Evolutionary conservation across 2,113 vertebrate species (phyloP).

Genomic region (Oncorhynchus clarkii): DNA sequence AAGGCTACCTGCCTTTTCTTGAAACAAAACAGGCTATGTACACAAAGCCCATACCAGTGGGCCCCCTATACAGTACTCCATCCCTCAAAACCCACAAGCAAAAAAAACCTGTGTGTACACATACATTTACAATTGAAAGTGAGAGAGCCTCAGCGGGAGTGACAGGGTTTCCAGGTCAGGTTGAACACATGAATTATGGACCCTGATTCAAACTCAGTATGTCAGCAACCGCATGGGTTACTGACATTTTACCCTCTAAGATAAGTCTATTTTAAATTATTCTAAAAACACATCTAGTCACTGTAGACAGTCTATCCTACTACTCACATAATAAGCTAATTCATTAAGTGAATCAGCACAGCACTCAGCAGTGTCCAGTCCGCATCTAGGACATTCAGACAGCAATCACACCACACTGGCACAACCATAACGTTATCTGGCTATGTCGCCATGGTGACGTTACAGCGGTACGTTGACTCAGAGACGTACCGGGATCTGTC

Average conservation of each 20-base stretch:
- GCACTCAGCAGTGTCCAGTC: not conserved
- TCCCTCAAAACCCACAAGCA: not conserved
- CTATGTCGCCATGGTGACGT: conserved; percentile 37
- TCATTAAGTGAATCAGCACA: conserved; percentile 35
- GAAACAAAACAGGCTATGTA: no score
- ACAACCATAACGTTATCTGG: conserved; percentile 1
- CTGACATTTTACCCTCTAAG: conserved; percentile 1
- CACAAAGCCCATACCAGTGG: no score
- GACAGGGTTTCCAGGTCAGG: conserved; percentile 14
- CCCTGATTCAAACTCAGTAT: not conserved
- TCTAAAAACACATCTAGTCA: no score
- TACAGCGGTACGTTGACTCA: conserved; percentile 20
- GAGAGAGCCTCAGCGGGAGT: not conserved
- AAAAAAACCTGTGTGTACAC: not conserved
- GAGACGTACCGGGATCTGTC: conserved; percentile 85
- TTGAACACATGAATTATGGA: conserved; percentile 37
- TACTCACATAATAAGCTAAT: conserved; percentile 19
- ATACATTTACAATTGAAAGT: not conserved
- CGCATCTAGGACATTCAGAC: no score
- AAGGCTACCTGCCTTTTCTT: no score
- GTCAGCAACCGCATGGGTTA: not conserved
- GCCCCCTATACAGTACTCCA: not conserved
- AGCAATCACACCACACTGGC: not conserved
- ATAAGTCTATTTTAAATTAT: no score
- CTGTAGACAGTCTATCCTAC: no score